phyloP scores from a whole-genome alignment of 2,888 invertebrate genomes.

The Spilarctia lutea region DNA sequence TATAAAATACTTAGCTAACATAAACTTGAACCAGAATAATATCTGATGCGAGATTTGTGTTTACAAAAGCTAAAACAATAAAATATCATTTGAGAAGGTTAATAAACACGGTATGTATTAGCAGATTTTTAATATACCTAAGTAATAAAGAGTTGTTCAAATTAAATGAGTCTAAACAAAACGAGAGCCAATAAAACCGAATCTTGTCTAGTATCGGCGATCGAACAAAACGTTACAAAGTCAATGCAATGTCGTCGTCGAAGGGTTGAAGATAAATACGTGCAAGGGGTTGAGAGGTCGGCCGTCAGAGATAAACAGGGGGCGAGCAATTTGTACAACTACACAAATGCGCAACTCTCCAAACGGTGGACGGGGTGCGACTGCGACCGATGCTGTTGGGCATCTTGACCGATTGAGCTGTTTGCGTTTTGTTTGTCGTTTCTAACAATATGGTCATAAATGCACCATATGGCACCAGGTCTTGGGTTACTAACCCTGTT shows the following conservation, averaged over 20 bases:
- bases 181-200: conserved; percentile 26
- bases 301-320: conserved; percentile 78
- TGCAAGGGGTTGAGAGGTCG: conserved; percentile 72
- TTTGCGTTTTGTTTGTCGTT: conserved; percentile 1
- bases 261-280: conserved; percentile 84
- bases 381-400: conserved; percentile 21
- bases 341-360: conserved; percentile 74
- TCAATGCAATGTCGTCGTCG: conserved; percentile 73
- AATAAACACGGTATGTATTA: neutral
- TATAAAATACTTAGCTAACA: neutral
- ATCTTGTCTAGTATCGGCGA: conserved; percentile 53
- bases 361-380: conserved; percentile 42
- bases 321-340: conserved; percentile 83
- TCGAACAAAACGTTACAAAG: conserved; percentile 78
- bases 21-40: neutral
- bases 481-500: neutral
- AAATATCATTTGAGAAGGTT: neutral
- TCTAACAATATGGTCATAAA: neutral
- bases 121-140: neutral
- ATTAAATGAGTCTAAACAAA: conserved; percentile 25
- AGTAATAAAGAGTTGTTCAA: neutral
- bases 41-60: neutral
- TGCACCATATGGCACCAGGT: neutral
- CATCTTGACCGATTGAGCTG: conserved; percentile 20
- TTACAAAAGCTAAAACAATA: neutral